Conservation (phyloP, 2,888 invertebrate genomes). For the Plutella xylostella region DNA sequence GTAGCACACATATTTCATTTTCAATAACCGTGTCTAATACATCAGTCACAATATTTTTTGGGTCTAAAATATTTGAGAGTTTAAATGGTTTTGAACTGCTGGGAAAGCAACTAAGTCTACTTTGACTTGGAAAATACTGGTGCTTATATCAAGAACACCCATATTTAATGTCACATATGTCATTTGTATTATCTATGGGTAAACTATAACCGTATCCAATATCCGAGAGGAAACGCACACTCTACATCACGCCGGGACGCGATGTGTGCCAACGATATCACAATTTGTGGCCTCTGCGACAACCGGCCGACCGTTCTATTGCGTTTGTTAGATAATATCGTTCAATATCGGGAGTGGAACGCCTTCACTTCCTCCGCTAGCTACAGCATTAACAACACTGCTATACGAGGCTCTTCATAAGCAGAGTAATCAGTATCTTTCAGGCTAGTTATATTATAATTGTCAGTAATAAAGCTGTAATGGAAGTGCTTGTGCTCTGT, state of each 20-base stretch:
- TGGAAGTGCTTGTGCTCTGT: slow-evolving; percentile 28
- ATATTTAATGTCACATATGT: neutral
- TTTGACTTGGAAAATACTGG: too few relatives aligned
- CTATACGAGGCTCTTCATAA: too few relatives aligned
- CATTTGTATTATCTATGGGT: neutral
- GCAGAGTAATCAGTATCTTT: slow-evolving; percentile 35
- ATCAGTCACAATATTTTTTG: too few relatives aligned
- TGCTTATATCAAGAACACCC: neutral
- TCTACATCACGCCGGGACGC: slow-evolving; percentile 18
- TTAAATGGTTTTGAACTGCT: too few relatives aligned
- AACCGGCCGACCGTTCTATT: neutral
- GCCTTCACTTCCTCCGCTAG: too few relatives aligned
- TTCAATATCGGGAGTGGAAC: too few relatives aligned
- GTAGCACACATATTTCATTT: too few relatives aligned
- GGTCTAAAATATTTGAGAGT: too few relatives aligned
- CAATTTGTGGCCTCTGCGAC: slow-evolving; percentile 23
- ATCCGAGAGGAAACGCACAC: slow-evolving; percentile 1
- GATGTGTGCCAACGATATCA: slow-evolving; percentile 25
- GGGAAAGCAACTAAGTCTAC: too few relatives aligned
- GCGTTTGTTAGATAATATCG: too few relatives aligned
- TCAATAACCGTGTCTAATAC: too few relatives aligned
- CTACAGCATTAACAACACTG: too few relatives aligned
- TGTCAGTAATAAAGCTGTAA: slow-evolving; percentile 31
- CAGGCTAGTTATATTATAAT: slow-evolving; percentile 40
- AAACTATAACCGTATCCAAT: slow-evolving; percentile 3